These are phyloP conservation scores for Misgurnus mizolepis DNA, from an alignment of 2,113 vertebrate genomes.

Conservation along the genomic window DNA sequence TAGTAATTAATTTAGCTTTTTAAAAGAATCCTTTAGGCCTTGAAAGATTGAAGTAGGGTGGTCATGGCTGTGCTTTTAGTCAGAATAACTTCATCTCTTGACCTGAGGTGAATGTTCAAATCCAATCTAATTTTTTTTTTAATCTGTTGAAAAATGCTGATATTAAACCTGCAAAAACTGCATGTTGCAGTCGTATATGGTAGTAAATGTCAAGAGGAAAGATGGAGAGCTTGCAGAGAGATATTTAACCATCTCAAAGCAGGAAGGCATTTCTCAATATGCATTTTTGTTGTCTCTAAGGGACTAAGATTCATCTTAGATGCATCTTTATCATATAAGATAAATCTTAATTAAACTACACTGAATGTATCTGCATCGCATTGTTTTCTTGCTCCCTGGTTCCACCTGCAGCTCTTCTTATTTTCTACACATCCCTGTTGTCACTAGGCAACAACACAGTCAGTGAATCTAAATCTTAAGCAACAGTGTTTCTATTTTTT, in stretches of 20 bases:
- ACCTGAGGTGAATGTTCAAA: neutral
- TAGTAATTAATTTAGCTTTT: neutral
- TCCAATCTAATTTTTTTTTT: neutral
- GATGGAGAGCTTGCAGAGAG: no score
- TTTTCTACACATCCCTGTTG: constrained; percentile 35
- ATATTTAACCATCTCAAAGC: neutral
- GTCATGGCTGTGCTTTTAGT: no score
- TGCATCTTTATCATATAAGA: neutral
- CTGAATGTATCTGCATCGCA: neutral
- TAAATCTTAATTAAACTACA: neutral
- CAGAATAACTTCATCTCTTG: neutral
- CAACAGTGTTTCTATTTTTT: constrained; percentile 14
- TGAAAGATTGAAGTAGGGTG: neutral
- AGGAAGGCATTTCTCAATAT: neutral
- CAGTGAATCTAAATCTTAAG: neutral
- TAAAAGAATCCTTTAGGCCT: no score
- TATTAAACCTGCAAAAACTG: neutral
- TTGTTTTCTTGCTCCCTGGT: neutral
- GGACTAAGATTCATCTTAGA: no score
- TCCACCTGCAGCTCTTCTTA: neutral
- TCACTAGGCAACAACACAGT: constrained; percentile 57
- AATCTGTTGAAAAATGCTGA: neutral
- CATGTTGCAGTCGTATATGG: neutral
- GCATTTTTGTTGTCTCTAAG: neutral
- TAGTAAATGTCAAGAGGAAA: neutral